These are phyloP conservation scores for Cheilosia soror DNA, from an alignment of 2,888 invertebrate genomes.

Conservation along the genomic window DNA sequence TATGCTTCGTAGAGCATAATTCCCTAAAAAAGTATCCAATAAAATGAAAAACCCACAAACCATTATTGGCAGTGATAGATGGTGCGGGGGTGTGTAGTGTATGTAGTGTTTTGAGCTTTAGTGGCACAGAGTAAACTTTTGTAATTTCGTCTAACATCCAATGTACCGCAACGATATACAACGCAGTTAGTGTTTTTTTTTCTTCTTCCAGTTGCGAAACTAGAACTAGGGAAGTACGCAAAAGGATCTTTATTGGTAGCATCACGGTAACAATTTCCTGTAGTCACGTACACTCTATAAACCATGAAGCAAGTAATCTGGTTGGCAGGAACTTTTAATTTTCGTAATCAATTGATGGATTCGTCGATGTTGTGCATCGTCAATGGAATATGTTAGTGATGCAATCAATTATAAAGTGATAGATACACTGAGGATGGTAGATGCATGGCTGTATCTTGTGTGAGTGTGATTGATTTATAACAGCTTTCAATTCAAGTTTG, in stretches of 20 bases:
- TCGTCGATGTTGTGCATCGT: slow-evolving; percentile 12
- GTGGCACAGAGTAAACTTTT: slow-evolving; percentile 14
- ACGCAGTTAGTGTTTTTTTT: slow-evolving; percentile 4
- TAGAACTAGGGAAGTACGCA: not conserved
- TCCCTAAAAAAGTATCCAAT: slow-evolving; percentile 2
- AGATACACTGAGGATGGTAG: not conserved
- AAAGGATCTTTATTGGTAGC: not conserved
- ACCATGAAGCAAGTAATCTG: not conserved
- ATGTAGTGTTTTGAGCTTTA: not conserved
- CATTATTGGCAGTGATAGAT: slow-evolving; percentile 58
- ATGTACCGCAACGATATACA: not conserved
- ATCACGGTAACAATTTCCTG: slow-evolving; percentile 1
- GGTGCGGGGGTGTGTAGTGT: not conserved
- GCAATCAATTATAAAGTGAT: slow-evolving; percentile 5
- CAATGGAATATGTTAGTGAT: not conserved
- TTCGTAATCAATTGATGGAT: slow-evolving; percentile 35
- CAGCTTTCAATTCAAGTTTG: not conserved
- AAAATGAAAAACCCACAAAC: slow-evolving; percentile 34
- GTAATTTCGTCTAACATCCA: slow-evolving; percentile 15
- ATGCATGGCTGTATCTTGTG: not conserved
- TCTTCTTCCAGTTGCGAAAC: not conserved
- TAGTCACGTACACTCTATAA: slow-evolving; percentile 4
- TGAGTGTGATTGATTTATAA: not conserved
- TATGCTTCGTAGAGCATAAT: slow-evolving; percentile 57
- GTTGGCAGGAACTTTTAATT: slow-evolving; percentile 6